phyloP scores from a whole-genome alignment of 2,113 vertebrate genomes.

The Embiotoca jacksoni region DNA sequence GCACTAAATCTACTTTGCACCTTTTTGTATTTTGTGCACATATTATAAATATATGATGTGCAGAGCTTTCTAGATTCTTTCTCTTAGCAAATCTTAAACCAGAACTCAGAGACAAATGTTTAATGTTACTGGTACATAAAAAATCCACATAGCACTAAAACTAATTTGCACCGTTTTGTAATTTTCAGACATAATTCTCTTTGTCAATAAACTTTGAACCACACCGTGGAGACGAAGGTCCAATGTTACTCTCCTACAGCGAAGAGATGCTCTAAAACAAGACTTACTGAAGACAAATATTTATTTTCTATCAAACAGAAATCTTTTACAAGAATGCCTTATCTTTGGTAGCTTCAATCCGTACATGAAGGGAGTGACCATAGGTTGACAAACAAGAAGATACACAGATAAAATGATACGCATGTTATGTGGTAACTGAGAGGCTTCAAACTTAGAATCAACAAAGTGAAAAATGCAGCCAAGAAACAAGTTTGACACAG shows the following conservation, averaged over 20 bases:
- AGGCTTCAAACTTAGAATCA: constrained; percentile 11
- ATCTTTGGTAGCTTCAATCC: constrained; percentile 36
- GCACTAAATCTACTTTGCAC: no score
- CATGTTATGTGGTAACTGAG: not conserved
- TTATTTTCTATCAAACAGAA: constrained; percentile 11
- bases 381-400: constrained; percentile 27
- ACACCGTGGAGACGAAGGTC: no score
- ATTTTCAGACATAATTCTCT: no score
- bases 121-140: no score
- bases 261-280: not conserved
- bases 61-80: no score
- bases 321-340: constrained; percentile 25
- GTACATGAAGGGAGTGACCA: constrained; percentile 44
- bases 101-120: no score
- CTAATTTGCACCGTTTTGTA: no score
- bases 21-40: no score
- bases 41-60: no score
- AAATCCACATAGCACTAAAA: no score
- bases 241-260: not conserved
- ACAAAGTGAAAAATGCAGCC: constrained; percentile 24
- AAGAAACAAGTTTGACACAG: constrained; percentile 39
- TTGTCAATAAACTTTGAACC: no score
- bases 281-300: not conserved
- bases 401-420: constrained; percentile 37
- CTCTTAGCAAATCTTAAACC: no score